Evolutionary conservation across 2,113 vertebrate genomes (phyloP).

Genomic region (Rutilus rutilus): DNA sequence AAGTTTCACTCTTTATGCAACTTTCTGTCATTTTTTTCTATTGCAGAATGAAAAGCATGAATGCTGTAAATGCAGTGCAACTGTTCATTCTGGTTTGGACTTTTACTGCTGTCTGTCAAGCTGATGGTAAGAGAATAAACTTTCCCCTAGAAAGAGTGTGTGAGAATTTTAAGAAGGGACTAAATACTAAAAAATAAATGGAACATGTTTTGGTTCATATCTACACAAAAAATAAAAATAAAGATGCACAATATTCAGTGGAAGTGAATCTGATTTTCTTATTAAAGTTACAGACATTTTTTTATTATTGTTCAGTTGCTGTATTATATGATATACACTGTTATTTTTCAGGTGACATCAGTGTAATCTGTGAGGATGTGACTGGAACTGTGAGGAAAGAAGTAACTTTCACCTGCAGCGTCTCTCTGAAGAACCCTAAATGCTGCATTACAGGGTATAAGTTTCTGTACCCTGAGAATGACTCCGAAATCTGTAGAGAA

Average conservation of each 20-base stretch:
- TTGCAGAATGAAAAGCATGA: background rate
- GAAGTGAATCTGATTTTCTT: background rate
- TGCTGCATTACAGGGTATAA: accelerated
- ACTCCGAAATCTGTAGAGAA: accelerated
- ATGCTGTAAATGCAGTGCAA: background rate
- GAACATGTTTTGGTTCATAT: too few species aligned
- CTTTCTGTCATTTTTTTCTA: background rate
- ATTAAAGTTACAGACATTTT: background rate
- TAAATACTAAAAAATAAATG: too few species aligned
- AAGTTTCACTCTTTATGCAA: background rate
- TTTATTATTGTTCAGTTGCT: background rate
- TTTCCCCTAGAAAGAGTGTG: background rate
- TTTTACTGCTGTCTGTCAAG: background rate
- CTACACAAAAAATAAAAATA: too few species aligned
- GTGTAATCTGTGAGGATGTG: background rate
- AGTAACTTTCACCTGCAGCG: background rate
- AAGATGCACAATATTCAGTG: too few species aligned
- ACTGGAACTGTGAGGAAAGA: background rate
- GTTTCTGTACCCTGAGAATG: background rate
- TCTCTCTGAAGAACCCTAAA: accelerated
- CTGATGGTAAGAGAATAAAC: background rate
- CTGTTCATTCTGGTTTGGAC: background rate
- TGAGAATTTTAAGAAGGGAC: background rate
- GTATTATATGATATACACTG: background rate
- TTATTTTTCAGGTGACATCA: background rate